These are phyloP conservation scores for Stegodyphus dumicola DNA, from an alignment of 1,140 invertebrate genomes.

Conservation along the genomic window DNA sequence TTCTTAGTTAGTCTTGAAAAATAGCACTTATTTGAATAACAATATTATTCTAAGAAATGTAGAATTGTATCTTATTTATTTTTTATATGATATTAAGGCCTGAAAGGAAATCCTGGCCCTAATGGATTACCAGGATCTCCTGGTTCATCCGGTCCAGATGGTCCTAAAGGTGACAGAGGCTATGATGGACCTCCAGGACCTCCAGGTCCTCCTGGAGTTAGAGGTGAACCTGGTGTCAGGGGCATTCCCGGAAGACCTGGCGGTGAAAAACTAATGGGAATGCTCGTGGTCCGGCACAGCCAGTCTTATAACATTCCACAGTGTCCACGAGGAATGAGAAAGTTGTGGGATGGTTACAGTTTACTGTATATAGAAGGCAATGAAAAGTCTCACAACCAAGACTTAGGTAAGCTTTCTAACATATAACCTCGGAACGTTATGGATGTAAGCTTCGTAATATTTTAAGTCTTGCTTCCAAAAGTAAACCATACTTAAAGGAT, in stretches of 20 bases:
- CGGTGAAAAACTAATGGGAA: conserved; percentile 58
- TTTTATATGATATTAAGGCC: conserved; percentile 67
- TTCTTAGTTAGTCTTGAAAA: too few species aligned
- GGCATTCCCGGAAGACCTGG: conserved; percentile 57
- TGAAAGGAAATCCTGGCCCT: conserved; percentile 60
- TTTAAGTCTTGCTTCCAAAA: too few species aligned
- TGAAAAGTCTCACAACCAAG: conserved; percentile 90
- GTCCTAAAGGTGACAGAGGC: conserved; percentile 59
- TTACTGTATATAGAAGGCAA: conserved; percentile 94
- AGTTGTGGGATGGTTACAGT: conserved; percentile 96
- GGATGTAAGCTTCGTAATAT: too few species aligned
- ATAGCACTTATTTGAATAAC: too few species aligned
- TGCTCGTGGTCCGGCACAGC: conserved; percentile 76
- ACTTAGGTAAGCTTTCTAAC: conserved; percentile 78
- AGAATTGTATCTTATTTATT: too few species aligned
- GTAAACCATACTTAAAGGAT: too few species aligned
- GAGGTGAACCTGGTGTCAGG: conserved; percentile 58
- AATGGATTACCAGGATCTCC: conserved; percentile 66
- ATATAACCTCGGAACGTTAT: too few species aligned
- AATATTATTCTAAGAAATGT: too few species aligned
- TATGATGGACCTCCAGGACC: conserved; percentile 69
- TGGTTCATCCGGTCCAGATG: conserved; percentile 57
- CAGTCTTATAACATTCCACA: conserved; percentile 85
- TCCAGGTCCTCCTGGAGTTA: conserved; percentile 73
- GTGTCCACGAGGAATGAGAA: conserved; percentile 85